Evolutionary conservation across 2,797 vertebrate species (phyloP).

Genomic region (Parotocinclus haroldoi): DNA sequence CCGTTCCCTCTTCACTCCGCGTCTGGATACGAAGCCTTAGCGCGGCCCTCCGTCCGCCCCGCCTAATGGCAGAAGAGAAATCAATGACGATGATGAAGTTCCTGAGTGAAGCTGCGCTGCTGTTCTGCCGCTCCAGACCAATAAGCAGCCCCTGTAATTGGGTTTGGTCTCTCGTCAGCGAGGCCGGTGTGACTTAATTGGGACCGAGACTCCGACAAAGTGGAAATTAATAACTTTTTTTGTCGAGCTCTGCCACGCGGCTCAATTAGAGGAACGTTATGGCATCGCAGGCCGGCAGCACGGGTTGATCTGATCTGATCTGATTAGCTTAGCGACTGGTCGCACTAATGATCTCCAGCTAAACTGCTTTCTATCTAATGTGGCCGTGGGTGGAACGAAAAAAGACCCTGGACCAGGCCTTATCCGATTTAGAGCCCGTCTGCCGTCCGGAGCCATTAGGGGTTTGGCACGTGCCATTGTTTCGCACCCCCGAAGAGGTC

Average conservation of each 20-base stretch:
- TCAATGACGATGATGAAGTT: no score
- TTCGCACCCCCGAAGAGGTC: neutral
- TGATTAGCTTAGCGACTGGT: conserved; percentile 83
- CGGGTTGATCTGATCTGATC: conserved; percentile 94
- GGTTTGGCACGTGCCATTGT: no score
- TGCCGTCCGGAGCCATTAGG: no score
- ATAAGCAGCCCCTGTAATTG: conserved; percentile 96
- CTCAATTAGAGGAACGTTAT: conserved; percentile 98
- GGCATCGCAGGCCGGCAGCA: conserved; percentile 93
- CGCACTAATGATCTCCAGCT: conserved; percentile 59
- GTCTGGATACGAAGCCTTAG: no score
- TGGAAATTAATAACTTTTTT: conserved; percentile 98
- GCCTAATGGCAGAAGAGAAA: no score
- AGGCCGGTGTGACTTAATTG: conserved; percentile 96
- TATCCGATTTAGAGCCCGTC: neutral
- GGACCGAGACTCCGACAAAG: conserved; percentile 97
- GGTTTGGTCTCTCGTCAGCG: conserved; percentile 85
- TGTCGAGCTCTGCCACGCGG: conserved; percentile 95
- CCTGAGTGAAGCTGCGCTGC: conserved; percentile 41
- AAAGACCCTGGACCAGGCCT: neutral
- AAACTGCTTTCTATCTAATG: conserved; percentile 66
- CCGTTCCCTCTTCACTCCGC: no score
- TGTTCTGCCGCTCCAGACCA: conserved; percentile 82
- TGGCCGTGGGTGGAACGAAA: conserved; percentile 25
- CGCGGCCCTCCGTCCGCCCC: no score